phyloP scores from a whole-genome alignment of 92 coral and sea anemone genomes.

The Phenganax stokvisi region DNA sequence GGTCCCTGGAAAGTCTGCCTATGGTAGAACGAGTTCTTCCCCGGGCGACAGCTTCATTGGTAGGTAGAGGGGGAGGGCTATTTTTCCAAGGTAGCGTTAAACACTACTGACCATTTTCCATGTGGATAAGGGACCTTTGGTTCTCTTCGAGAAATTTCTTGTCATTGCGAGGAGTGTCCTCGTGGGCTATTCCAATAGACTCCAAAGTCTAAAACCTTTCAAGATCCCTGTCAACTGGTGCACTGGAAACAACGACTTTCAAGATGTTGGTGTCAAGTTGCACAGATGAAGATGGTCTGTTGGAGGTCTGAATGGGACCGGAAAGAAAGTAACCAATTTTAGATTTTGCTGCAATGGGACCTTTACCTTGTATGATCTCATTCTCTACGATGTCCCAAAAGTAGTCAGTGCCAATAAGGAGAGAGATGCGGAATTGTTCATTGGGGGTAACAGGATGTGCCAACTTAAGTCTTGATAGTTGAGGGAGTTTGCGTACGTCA shows the following conservation, averaged over 20 bases:
- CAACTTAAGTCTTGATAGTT: constrained; percentile 44
- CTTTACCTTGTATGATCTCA: constrained; percentile 32
- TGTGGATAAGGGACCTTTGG: constrained; percentile 29
- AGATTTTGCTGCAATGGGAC: constrained; percentile 53
- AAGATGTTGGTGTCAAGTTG: background rate
- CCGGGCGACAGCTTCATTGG: constrained; percentile 13
- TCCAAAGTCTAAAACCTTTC: constrained; percentile 44
- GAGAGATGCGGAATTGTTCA: constrained; percentile 36
- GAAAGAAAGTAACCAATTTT: constrained; percentile 28
- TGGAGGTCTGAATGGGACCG: background rate
- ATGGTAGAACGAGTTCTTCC: constrained; percentile 38
- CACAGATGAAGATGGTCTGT: background rate
- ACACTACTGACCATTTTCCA: constrained; percentile 10
- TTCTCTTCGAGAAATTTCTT: background rate
- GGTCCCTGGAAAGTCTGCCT: constrained; percentile 20
- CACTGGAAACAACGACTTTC: background rate
- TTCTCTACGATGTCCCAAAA: constrained; percentile 43
- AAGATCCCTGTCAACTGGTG: constrained; percentile 24
- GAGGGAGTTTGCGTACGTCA: constrained; percentile 34
- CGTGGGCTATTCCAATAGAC: constrained; percentile 25
- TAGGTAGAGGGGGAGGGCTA: background rate
- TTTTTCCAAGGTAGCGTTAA: background rate
- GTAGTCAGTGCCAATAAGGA: background rate
- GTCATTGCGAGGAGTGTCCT: background rate
- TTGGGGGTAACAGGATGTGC: constrained; percentile 49